Conservation (phyloP, 2,888 invertebrate species). For the Boloria euphrosyne region DNA sequence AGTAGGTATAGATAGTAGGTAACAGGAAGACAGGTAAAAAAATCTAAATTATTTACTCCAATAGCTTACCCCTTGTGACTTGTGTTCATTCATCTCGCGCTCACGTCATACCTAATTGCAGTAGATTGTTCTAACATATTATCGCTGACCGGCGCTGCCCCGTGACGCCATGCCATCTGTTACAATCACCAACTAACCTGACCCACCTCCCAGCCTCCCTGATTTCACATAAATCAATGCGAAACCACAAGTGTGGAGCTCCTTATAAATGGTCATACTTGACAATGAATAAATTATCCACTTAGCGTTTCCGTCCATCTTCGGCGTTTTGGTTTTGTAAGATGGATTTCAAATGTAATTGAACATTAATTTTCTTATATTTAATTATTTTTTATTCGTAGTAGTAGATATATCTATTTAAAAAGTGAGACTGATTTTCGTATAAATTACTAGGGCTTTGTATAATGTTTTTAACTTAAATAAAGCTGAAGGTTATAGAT, state of each 20-base stretch:
- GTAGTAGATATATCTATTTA: too few species aligned
- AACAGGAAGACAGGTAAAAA: background rate
- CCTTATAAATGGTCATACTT: slow-evolving; percentile 29
- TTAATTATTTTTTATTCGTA: too few species aligned
- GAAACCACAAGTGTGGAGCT: slow-evolving; percentile 29
- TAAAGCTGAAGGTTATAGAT: too few species aligned
- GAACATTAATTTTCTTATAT: too few species aligned
- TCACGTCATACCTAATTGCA: slow-evolving; percentile 71
- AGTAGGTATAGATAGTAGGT: background rate
- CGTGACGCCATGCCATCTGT: slow-evolving; percentile 50
- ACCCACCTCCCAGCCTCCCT: slow-evolving; percentile 38
- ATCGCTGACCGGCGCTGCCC: slow-evolving; percentile 54
- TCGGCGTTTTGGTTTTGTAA: background rate
- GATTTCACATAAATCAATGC: slow-evolving; percentile 37
- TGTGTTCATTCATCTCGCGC: slow-evolving; percentile 36
- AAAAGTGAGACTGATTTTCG: too few species aligned
- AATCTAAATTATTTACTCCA: slow-evolving; percentile 3
- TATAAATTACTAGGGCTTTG: too few species aligned
- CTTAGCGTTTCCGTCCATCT: slow-evolving; percentile 13
- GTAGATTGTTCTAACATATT: slow-evolving; percentile 58
- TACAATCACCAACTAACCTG: slow-evolving; percentile 47
- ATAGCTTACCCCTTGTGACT: slow-evolving; percentile 29
- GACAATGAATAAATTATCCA: slow-evolving; percentile 24
- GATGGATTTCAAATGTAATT: background rate
- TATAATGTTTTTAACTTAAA: too few species aligned